phyloP scores from a whole-genome alignment of 2,113 vertebrate species.

The Coracopsis vasa region DNA sequence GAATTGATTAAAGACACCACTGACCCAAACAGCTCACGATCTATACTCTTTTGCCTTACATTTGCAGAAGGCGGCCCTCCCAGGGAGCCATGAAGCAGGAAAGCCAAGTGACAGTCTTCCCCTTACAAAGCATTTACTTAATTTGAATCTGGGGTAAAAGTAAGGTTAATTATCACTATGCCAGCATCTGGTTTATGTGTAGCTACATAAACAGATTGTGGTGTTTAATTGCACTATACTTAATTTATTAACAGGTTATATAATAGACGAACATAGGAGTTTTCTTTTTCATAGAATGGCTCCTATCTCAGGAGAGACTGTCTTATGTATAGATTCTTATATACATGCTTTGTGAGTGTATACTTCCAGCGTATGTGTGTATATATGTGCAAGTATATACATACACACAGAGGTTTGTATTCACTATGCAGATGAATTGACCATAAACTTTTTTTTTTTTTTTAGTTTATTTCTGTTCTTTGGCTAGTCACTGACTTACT shows the following conservation, averaged over 20 bases:
- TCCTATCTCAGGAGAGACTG: neutral
- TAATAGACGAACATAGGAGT: neutral
- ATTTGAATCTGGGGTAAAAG: constrained; percentile 26
- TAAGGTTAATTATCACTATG: constrained; percentile 1
- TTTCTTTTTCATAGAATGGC: neutral
- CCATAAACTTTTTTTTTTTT: neutral
- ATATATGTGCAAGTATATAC: too few species aligned
- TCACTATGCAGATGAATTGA: neutral
- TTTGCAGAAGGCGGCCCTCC: neutral
- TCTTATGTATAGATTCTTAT: neutral
- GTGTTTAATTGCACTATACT: neutral
- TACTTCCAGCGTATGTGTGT: neutral
- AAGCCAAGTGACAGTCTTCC: neutral
- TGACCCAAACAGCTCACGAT: neutral
- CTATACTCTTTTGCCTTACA: neutral
- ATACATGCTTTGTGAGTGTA: neutral
- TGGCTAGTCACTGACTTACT: neutral
- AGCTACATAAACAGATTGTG: neutral
- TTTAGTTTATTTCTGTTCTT: neutral
- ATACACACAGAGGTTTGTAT: fast-evolving
- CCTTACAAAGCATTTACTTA: constrained; percentile 11
- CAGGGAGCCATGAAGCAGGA: neutral
- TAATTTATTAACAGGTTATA: neutral
- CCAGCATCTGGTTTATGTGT: neutral
- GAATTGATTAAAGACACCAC: constrained; percentile 39